Evolutionary conservation across 1,140 invertebrate genomes (phyloP).

Genomic region (Psilanteris sp.): DNA sequence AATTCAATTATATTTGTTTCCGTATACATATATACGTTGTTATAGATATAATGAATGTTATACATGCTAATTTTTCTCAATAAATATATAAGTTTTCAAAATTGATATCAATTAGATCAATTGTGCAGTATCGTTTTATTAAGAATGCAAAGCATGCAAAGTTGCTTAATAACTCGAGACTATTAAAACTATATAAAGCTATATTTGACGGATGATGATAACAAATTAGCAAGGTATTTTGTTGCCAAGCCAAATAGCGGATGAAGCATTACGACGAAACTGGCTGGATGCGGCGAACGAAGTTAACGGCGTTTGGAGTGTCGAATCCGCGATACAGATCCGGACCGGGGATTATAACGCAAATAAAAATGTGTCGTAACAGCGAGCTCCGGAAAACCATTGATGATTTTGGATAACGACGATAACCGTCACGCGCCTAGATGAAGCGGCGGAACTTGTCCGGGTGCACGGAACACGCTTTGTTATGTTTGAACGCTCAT

Average conservation of each 20-base stretch:
- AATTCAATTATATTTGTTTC: no score
- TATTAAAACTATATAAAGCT: no score
- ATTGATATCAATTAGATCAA: no score
- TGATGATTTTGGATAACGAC: conserved; percentile 61
- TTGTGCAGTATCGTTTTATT: no score
- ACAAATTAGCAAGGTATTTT: no score
- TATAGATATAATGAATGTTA: no score
- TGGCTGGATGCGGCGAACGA: conserved; percentile 40
- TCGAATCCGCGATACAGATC: conserved; percentile 40
- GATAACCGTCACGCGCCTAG: conserved; percentile 36
- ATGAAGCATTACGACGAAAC: conserved; percentile 30
- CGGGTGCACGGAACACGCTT: conserved; percentile 26
- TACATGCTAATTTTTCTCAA: no score
- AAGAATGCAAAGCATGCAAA: no score
- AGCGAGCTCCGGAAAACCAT: conserved; percentile 39
- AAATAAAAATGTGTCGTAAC: conserved; percentile 72
- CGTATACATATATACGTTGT: no score
- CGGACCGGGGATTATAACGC: conserved; percentile 66
- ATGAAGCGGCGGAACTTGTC: conserved; percentile 34
- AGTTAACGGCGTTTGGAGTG: conserved; percentile 36
- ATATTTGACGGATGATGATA: no score
- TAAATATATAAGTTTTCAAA: no score
- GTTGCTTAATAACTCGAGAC: no score
- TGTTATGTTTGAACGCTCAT: conserved; percentile 47
- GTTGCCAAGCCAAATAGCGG: conserved; percentile 36